phyloP scores from a whole-genome alignment of 2,888 invertebrate genomes.

The Oithona nana region DNA sequence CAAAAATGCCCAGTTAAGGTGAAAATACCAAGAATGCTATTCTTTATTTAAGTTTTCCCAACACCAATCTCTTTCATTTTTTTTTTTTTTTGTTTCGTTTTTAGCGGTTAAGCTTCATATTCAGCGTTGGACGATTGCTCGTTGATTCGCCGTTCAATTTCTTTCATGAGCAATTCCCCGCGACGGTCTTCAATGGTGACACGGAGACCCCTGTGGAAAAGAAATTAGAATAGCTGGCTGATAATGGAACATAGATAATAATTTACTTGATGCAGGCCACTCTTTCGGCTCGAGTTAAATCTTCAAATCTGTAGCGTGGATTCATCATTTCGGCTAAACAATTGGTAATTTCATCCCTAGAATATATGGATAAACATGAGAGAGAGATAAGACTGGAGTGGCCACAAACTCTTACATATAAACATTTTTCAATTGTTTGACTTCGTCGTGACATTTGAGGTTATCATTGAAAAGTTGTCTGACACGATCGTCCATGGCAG shows the following conservation, averaged over 20 bases:
- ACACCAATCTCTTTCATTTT: too few relatives aligned
- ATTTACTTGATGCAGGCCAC: constrained; percentile 5
- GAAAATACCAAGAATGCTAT: too few relatives aligned
- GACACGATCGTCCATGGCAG: constrained; percentile 10
- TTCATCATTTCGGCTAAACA: constrained; percentile 15
- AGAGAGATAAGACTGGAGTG: neutral
- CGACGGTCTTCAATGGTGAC: constrained; percentile 7
- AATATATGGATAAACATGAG: too few relatives aligned
- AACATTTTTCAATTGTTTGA: constrained; percentile 9
- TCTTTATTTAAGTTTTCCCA: too few relatives aligned
- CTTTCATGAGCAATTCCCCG: constrained; percentile 8
- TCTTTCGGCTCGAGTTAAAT: neutral
- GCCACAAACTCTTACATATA: neutral
- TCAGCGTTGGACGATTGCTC: neutral
- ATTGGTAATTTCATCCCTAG: neutral
- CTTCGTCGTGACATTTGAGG: constrained; percentile 9
- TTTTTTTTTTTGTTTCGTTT: too few relatives aligned
- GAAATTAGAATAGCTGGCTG: neutral
- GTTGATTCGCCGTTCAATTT: constrained; percentile 8
- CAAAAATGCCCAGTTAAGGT: too few relatives aligned
- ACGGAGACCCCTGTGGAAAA: neutral
- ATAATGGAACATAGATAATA: neutral
- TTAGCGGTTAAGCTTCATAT: too few relatives aligned
- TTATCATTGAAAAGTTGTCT: constrained; percentile 2
- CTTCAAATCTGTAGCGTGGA: constrained; percentile 3